Evolutionary conservation across 2,113 vertebrate species (phyloP).

Genomic region (Burhinus bistriatus): DNA sequence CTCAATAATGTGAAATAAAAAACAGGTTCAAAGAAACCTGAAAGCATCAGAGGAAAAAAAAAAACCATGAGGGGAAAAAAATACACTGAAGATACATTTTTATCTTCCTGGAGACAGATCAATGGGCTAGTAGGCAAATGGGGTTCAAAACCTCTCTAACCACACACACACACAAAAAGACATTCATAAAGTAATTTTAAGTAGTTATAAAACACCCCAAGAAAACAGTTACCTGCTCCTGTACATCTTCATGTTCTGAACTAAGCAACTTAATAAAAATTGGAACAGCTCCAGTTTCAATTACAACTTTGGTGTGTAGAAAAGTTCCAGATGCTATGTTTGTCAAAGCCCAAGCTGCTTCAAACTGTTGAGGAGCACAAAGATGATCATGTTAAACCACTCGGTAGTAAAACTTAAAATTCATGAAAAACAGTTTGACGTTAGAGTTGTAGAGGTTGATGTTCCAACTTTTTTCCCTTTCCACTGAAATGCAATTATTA

Average conservation of each 20-base stretch:
- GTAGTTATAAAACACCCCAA: background rate
- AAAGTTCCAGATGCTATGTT: constrained; percentile 94
- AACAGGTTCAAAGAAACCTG: background rate
- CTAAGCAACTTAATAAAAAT: constrained; percentile 91
- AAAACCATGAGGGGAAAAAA: background rate
- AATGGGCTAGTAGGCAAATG: background rate
- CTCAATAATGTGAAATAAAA: background rate
- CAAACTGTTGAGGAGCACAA: constrained; percentile 75
- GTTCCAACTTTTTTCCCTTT: background rate
- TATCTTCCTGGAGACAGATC: background rate
- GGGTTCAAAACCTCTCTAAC: background rate
- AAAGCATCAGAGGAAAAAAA: background rate
- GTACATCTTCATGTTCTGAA: constrained; percentile 92
- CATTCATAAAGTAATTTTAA: background rate
- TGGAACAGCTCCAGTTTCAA: constrained; percentile 91
- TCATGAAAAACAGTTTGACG: background rate
- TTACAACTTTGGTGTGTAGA: constrained; percentile 91
- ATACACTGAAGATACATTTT: background rate
- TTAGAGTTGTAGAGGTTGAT: background rate
- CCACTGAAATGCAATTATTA: background rate
- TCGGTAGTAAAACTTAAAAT: background rate
- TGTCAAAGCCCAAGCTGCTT: constrained; percentile 92
- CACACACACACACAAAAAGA: background rate
- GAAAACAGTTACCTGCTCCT: constrained; percentile 84
- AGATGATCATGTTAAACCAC: background rate